Conservation (phyloP, 2,888 invertebrate species). For the Seira musarum region DNA sequence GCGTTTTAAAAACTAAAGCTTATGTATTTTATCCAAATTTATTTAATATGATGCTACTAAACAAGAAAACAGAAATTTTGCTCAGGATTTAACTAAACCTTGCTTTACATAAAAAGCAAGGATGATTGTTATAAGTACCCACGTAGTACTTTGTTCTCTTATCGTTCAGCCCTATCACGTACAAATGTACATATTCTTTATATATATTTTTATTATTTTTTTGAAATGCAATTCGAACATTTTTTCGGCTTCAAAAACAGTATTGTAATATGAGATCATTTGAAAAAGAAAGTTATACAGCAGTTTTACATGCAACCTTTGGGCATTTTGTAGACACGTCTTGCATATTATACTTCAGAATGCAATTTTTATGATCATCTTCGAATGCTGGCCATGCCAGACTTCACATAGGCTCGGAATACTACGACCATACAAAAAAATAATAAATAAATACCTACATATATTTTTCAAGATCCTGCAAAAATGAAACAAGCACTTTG, state of each 20-base stretch:
- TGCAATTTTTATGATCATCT: not conserved
- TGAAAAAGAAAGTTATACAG: constrained; percentile 24
- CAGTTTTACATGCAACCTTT: not conserved
- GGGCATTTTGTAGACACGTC: not conserved
- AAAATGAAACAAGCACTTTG: constrained; percentile 18
- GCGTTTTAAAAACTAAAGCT: constrained; percentile 13
- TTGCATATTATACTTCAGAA: constrained; percentile 5
- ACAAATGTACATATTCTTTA: not conserved
- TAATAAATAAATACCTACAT: not conserved
- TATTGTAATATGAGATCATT: constrained; percentile 5
- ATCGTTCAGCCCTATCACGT: constrained; percentile 12
- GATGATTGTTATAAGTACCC: constrained; percentile 19
- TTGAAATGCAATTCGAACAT: not conserved
- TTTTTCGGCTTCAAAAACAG: not conserved
- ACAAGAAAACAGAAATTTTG: constrained; percentile 40
- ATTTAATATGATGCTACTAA: constrained; percentile 27
- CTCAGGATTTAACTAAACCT: not conserved
- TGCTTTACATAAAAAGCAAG: constrained; percentile 1
- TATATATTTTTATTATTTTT: not conserved
- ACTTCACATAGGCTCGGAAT: not conserved
- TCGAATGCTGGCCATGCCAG: constrained; percentile 26
- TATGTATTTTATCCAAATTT: constrained; percentile 10
- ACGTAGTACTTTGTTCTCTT: constrained; percentile 11
- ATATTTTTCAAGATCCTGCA: constrained; percentile 5
- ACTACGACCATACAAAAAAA: not conserved